Conservation (phyloP, 2,888 invertebrate genomes). For the Amaurobius ferox region DNA sequence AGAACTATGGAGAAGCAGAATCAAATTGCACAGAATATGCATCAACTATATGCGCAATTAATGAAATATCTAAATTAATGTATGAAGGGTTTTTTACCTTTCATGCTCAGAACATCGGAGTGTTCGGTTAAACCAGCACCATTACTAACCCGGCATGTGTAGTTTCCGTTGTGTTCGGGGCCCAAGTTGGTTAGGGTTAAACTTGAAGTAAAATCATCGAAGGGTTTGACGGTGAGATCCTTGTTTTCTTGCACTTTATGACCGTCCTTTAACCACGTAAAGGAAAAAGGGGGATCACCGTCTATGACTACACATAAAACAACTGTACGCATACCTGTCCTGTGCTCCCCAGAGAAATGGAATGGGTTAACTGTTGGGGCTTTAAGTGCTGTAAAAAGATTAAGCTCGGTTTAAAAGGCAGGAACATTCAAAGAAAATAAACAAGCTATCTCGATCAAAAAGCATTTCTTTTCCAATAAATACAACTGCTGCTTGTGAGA, state of each 20-base stretch:
- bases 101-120: constrained; percentile 40
- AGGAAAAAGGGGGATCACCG: constrained; percentile 56
- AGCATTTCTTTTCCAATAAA: too few species aligned
- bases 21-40: not conserved
- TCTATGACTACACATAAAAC: constrained; percentile 43
- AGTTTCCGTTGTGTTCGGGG: constrained; percentile 26
- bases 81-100: not conserved
- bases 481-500: too few species aligned
- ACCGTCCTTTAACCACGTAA: constrained; percentile 61
- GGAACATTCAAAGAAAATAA: too few species aligned
- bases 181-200: constrained; percentile 10
- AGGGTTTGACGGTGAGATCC: not conserved
- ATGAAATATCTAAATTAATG: not conserved
- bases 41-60: not conserved
- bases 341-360: constrained; percentile 42
- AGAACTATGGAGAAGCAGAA: too few species aligned
- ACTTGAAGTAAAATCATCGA: constrained; percentile 25
- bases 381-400: constrained; percentile 13
- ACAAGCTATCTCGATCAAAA: too few species aligned
- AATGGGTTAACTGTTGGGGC: constrained; percentile 33
- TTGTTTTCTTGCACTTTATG: constrained; percentile 4
- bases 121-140: constrained; percentile 42
- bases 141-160: constrained; percentile 56
- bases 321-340: constrained; percentile 22
- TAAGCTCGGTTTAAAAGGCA: too few species aligned